phyloP scores from a whole-genome alignment of 2,888 invertebrate genomes.

The Emmelina monodactyla region DNA sequence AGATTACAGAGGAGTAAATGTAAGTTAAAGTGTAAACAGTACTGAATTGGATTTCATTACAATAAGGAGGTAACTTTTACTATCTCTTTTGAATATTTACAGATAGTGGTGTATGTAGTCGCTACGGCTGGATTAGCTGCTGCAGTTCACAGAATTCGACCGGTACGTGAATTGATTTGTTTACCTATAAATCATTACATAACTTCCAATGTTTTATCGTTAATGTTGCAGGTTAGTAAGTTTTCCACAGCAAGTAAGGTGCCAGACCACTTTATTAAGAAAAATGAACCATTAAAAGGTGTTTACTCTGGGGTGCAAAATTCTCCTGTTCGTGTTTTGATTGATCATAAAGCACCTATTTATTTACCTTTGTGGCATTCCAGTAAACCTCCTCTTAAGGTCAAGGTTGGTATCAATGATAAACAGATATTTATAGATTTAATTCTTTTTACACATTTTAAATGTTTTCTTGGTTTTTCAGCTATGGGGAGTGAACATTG shows the following conservation, averaged over 20 bases:
- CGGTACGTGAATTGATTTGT: constrained; percentile 35
- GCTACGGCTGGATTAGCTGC: constrained; percentile 62
- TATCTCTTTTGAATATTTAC: constrained; percentile 24
- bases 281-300: constrained; percentile 58
- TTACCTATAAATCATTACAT: constrained; percentile 31
- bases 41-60: too few species aligned
- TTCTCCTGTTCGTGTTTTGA: constrained; percentile 50
- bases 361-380: constrained; percentile 61
- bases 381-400: constrained; percentile 54
- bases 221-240: constrained; percentile 61
- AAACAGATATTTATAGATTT: constrained; percentile 13
- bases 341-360: constrained; percentile 65
- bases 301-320: constrained; percentile 60
- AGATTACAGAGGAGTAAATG: constrained; percentile 57
- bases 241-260: constrained; percentile 66
- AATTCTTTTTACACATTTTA: constrained; percentile 12
- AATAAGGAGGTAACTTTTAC: constrained; percentile 16
- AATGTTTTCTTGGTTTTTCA: constrained; percentile 24
- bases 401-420: constrained; percentile 41
- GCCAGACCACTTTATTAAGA: constrained; percentile 63
- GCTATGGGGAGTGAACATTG: constrained; percentile 59
- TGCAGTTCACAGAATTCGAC: constrained; percentile 67
- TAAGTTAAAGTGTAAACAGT: constrained; percentile 23
- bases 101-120: constrained; percentile 68
- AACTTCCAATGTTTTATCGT: constrained; percentile 25